Conservation (phyloP, 1,140 invertebrate genomes). For the Anadara kagoshimensis region DNA sequence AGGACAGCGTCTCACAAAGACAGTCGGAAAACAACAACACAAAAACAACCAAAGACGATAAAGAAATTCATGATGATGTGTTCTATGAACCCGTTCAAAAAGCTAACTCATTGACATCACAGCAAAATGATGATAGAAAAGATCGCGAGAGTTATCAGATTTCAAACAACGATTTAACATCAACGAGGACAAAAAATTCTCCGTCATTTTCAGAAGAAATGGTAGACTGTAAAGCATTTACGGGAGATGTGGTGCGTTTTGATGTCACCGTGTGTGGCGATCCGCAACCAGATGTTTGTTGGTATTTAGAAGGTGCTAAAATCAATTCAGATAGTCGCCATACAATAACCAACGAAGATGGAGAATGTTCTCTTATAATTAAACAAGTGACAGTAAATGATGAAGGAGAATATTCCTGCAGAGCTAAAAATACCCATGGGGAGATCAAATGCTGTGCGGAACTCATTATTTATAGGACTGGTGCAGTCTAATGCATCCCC, state of each 20-base stretch:
- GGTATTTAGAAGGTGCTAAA: constrained; percentile 70
- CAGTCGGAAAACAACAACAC: constrained; percentile 8
- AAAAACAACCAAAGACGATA: neutral
- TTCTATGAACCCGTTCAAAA: too few species aligned
- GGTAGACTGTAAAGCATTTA: constrained; percentile 57
- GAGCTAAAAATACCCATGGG: constrained; percentile 89
- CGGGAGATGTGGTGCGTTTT: constrained; percentile 61
- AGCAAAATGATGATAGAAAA: too few species aligned
- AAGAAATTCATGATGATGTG: constrained; percentile 2
- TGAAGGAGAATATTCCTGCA: constrained; percentile 91
- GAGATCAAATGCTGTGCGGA: constrained; percentile 81
- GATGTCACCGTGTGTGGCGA: constrained; percentile 67
- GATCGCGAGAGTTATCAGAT: constrained; percentile 18
- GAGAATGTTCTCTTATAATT: constrained; percentile 75
- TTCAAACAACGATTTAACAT: constrained; percentile 12
- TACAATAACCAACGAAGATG: constrained; percentile 39
- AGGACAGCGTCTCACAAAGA: constrained; percentile 6
- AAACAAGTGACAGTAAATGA: constrained; percentile 86
- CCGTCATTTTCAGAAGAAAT: constrained; percentile 46
- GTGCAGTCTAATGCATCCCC: constrained; percentile 35
- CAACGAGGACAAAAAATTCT: neutral
- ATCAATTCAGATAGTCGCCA: constrained; percentile 47
- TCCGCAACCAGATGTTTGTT: constrained; percentile 62
- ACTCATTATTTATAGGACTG: constrained; percentile 63
- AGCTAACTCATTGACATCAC: too few species aligned